Evolutionary conservation across 92 coral and sea anemone genomes (phyloP).

Genomic region (Pocillopora meandrina): DNA sequence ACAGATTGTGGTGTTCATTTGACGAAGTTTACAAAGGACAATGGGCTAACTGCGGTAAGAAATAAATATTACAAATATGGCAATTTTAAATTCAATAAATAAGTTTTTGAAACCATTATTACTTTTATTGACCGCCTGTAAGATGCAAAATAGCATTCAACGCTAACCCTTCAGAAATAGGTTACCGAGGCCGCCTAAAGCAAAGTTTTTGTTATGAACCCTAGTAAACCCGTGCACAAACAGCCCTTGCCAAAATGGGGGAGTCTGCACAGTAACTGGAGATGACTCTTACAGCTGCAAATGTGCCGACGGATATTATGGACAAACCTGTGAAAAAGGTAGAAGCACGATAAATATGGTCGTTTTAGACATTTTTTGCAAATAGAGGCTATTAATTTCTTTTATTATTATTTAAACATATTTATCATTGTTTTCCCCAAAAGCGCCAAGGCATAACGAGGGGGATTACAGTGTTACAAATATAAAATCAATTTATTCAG

Average conservation of each 20-base stretch:
- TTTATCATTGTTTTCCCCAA: too few species aligned
- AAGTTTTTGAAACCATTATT: too few species aligned
- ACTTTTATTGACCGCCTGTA: neutral
- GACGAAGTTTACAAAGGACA: neutral
- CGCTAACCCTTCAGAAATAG: too few species aligned
- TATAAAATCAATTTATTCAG: too few species aligned
- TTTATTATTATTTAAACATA: too few species aligned
- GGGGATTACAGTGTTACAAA: too few species aligned
- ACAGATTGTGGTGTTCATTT: neutral
- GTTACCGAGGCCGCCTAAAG: too few species aligned
- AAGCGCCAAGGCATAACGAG: too few species aligned
- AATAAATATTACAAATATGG: too few species aligned
- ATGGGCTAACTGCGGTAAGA: conserved; percentile 5
- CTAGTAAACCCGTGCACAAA: conserved; percentile 11
- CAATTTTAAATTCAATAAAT: too few species aligned
- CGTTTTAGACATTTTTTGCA: neutral
- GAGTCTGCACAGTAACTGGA: conserved; percentile 13
- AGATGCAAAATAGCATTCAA: neutral
- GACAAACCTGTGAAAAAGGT: conserved; percentile 16
- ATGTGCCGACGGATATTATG: conserved; percentile 21
- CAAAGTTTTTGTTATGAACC: neutral
- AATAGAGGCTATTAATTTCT: too few species aligned
- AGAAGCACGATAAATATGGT: neutral
- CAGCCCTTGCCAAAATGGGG: conserved; percentile 16
- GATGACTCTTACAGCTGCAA: conserved; percentile 5